These are phyloP conservation scores for Lagorchestes hirsutus DNA, from an alignment of 2,797 vertebrate genomes.

Conservation along the genomic window DNA sequence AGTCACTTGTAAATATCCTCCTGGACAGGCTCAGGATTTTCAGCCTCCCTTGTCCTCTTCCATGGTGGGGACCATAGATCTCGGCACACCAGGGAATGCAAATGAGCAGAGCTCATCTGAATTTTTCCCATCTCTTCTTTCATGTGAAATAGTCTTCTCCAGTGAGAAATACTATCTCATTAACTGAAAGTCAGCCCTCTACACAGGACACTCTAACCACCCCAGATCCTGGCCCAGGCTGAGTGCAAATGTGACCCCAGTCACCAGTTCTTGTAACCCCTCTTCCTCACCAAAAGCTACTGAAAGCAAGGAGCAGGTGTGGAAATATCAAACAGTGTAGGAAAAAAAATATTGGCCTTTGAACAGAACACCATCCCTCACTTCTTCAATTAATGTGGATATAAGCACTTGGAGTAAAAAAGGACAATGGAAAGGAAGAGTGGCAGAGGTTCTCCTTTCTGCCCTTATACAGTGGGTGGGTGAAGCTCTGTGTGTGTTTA, in stretches of 20 bases:
- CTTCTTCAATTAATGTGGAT: not conserved
- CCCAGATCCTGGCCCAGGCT: not conserved
- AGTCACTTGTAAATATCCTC: not conserved
- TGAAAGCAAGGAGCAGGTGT: not conserved
- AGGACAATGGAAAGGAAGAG: not conserved
- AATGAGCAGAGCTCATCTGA: not conserved
- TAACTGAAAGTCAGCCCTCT: not conserved
- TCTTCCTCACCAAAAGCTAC: not conserved
- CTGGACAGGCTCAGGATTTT: not conserved
- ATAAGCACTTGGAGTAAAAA: not conserved
- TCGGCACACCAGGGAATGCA: not conserved
- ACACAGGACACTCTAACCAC: not conserved
- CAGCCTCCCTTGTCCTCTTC: not conserved
- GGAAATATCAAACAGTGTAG: not conserved
- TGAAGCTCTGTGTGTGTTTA: not conserved
- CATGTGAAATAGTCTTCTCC: not conserved
- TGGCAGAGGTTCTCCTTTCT: not conserved
- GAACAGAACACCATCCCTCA: not conserved
- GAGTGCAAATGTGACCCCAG: not conserved
- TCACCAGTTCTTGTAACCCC: not conserved
- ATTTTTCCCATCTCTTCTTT: not conserved
- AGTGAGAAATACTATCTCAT: not conserved
- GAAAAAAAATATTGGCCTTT: not conserved
- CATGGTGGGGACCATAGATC: not conserved
- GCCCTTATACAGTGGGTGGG: not conserved